Base-by-base conservation (phyloP, 2,888 invertebrate genomes). In the Neria commutata region DNA sequence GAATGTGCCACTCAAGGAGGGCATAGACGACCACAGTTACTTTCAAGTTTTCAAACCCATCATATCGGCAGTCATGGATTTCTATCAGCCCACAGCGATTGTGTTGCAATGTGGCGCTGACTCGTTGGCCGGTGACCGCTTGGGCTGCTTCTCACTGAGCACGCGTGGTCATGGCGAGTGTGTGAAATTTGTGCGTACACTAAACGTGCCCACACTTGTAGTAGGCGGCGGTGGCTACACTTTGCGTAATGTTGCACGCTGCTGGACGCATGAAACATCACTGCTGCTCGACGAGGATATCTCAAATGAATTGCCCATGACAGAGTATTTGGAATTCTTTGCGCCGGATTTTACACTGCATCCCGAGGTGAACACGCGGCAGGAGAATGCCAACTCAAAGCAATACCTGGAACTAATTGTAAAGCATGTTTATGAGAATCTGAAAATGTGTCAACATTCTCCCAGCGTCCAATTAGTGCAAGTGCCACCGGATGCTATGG, bases 191-290 rank as follows among this genome's bases (percentile, higher is more conserved):
- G 96, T 99, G 0, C 92, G 94, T 80, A 92, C 91, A 61, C 83
- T 97, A 16, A 94, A 94, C 76, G 88, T 98, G 5, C 99, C 99
- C 0, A 88, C 97, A 5, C 83, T 97, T 42, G 94, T 96, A 0
- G 89, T 98, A 0, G 96, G 87, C 0, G 90, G 89, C 0, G 86
- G 91, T 8, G 91, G 91, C 1, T 99, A 98, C 80, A 99, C 98
- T 0, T 84, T 98, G 23, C 85, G 96, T 25, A 99, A 99, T 80
- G 98, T 99, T 0, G 98, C 99, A 0, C 86, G 99, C 3, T 98
- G 98, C 80, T 99, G 99, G 99, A 97, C 98, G 0, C 97, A 97
- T 73, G 99, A 99, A 83, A 99, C 99, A 0, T 94, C 98, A 0
- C 83, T 99, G 0, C 83, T 98, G 1, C 88, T 98, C 0, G 97